phyloP scores from a whole-genome alignment of 2,888 invertebrate species.

The Danaus chrysippus region DNA sequence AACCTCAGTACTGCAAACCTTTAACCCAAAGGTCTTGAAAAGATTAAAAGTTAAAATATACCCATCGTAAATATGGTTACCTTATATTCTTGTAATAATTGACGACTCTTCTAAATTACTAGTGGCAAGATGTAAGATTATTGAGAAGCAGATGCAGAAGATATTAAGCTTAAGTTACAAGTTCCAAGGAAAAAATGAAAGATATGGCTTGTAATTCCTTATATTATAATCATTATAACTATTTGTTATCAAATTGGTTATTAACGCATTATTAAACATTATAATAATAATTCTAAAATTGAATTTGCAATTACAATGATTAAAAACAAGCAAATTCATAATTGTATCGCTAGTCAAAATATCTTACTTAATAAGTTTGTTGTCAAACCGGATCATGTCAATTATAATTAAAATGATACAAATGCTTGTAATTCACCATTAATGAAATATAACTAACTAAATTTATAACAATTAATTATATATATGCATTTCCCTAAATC shows the following conservation, averaged over 20 bases:
- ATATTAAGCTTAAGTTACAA: no score
- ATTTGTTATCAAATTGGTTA: slow-evolving; percentile 29
- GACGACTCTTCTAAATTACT: no score
- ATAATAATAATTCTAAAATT: slow-evolving; percentile 29
- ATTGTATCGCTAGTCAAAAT: slow-evolving; percentile 27
- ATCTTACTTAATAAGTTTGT: slow-evolving; percentile 23
- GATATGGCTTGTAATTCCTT: slow-evolving; percentile 19
- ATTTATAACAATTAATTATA: slow-evolving; percentile 40
- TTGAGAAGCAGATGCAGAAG: no score
- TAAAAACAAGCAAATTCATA: slow-evolving; percentile 49
- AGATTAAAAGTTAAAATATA: no score
- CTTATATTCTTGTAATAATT: no score
- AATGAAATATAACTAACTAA: slow-evolving; percentile 39
- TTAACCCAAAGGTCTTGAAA: no score
- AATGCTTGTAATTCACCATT: slow-evolving; percentile 25
- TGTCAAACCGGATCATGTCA: slow-evolving; percentile 11
- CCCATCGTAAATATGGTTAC: no score
- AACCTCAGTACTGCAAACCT: no score
- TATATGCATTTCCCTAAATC: slow-evolving; percentile 42
- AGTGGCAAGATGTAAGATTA: no score
- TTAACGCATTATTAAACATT: slow-evolving; percentile 30
- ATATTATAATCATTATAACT: slow-evolving; percentile 28
- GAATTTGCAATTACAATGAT: slow-evolving; percentile 50
- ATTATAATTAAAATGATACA: slow-evolving; percentile 21
- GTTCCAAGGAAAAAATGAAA: not conserved